Evolutionary conservation across 2,113 vertebrate species (phyloP), one percentile per base, ranked within the genome.

Genomic region (Atractosteus spatula): DNA sequence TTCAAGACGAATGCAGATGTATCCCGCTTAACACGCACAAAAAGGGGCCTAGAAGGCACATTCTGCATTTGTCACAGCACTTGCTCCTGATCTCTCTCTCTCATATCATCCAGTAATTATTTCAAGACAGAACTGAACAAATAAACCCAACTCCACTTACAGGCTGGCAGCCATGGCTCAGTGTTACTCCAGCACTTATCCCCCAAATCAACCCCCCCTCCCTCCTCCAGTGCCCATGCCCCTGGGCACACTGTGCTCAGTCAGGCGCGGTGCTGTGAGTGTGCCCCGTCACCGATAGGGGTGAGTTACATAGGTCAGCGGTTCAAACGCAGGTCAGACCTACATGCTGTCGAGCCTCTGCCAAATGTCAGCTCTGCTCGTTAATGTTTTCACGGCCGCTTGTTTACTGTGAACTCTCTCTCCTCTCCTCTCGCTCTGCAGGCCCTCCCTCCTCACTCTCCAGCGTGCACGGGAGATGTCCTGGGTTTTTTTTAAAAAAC

Each of bases 271-370:
- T 79, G 82, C 74, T 77, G 47, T 64, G 80, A 74, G 77, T 51
- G 16, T 80, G 75, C 68, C 47, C 74, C 75, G 77, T 81, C 82
- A 87, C 89, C 88, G 90, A 90, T 87, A 89, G 75, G 84, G 85
- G 88, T 88, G 88, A 85, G 85, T 90, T 88, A 87, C 84, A 84
- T 81, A 89, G 88, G 86, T 90, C 86, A 73, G n/a, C 8, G 72
- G 90, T 91, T 92, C 90, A 91, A 89, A 81, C 55, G 78, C 80
- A 86, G 87, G 87, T 88, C 90, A 91, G 79, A 72, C 78, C 79
- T 42, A 74, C 80, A 74, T 73, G 45, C 42, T n/a, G 61, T 55
- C 7, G 5, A 47, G 42, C 54, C 62, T 69, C 54, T 8, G 7
- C 43, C 57, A 16, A 56, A 64, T 13, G 51, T 51, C 44, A 10